Evolutionary conservation across 2,888 invertebrate genomes (phyloP), one percentile per base, ranked within the genome.

Genomic region (Dascillus cervinus): DNA sequence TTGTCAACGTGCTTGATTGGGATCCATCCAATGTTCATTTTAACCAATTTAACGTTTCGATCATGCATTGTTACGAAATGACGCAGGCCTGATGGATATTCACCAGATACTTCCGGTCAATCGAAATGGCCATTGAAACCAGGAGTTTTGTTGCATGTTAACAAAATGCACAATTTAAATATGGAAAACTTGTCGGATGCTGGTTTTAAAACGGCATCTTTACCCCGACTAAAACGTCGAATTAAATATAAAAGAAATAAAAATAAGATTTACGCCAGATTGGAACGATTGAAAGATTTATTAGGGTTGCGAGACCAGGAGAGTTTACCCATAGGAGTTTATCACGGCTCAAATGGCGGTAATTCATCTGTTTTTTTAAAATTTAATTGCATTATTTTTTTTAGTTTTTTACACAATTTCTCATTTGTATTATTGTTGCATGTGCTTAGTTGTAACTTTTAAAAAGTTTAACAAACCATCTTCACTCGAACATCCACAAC

Each of bases 91-190:
- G 71, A 72, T 46, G 71, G 69, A 39, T 56, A 64, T 39, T 60
- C 60, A 14, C 60, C 58, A 10, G 55, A 57, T 22, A 47, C 49
- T 20, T 47, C 57, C 8, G 43, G 41, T 26, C 55, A 55, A 12
- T 72, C 79, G 11, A 81, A 85, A 58, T 91, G 90, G 90, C 90
- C 90, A 4, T 65, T 89, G 37, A 82, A 86, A 55, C 89, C 90
- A 2, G 90, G 90, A 29, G 88, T 90, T 30, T 71, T 90, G 53
- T 82, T 90, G 26, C 90, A 90, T 60, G 82, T 89, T 12, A 88
- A 88, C 66, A 28, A 39, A 8, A 78, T 82, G 60, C 82, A 85
- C 61, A 83, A 82, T 48, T 65, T 74, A 29, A 62, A 54, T 44
- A 56, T 55, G 41, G 58, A 55, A 34, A 60, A 60, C 43, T 45